These are phyloP conservation scores for Parelbella ahira DNA, from an alignment of 2,888 invertebrate species.

Conservation along the genomic window DNA sequence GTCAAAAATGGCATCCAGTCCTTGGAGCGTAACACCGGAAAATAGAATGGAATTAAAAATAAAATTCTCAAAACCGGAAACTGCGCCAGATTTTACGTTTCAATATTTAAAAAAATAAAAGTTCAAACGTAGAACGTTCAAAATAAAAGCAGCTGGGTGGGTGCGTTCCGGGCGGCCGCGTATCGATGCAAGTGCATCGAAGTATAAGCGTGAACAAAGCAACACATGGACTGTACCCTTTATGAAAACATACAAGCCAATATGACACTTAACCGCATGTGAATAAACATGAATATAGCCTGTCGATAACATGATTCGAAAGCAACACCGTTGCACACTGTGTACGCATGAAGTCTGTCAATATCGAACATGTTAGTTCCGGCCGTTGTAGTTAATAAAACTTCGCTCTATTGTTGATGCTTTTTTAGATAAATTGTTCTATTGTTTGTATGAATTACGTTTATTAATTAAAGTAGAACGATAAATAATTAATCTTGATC, in stretches of 20 bases:
- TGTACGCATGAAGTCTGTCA: slow-evolving; percentile 11
- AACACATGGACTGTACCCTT: slow-evolving; percentile 21
- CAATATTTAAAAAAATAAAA: slow-evolving; percentile 30
- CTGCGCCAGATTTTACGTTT: slow-evolving; percentile 26
- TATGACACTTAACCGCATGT: neutral
- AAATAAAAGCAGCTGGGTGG: slow-evolving; percentile 34
- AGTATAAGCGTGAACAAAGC: slow-evolving; percentile 38
- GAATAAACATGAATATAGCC: slow-evolving; percentile 1
- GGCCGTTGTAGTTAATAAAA: slow-evolving; percentile 14
- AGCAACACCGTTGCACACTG: slow-evolving; percentile 3
- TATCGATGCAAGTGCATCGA: slow-evolving; percentile 46
- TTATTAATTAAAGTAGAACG: no score
- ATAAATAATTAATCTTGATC: no score
- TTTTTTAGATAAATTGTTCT: no score
- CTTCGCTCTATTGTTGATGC: no score
- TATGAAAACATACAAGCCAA: slow-evolving; percentile 2
- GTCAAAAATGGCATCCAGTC: no score
- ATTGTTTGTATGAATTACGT: slow-evolving; percentile 2
- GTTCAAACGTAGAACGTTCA: slow-evolving; percentile 32
- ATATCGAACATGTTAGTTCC: slow-evolving; percentile 1
- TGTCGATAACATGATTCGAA: neutral
- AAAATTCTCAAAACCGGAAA: slow-evolving; percentile 19
- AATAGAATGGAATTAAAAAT: slow-evolving; percentile 26
- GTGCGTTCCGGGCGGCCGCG: slow-evolving; percentile 47
- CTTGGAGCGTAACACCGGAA: slow-evolving; percentile 13